Conservation (phyloP, 2,113 vertebrate species). For the Macaca mulatta region DNA sequence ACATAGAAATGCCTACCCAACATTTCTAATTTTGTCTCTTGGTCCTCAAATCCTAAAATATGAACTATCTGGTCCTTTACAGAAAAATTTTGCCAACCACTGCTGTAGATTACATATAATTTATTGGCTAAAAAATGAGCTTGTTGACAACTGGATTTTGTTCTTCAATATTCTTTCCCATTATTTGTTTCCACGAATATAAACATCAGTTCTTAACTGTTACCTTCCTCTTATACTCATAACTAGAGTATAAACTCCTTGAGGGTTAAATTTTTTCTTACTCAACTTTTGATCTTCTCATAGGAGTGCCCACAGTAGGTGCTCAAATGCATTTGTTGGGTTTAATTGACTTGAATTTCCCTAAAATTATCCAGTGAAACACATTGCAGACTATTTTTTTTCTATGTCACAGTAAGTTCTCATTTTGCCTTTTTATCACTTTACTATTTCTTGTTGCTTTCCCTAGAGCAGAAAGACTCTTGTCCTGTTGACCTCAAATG, state of each 20-base stretch:
- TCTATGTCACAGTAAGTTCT: not conserved
- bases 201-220: not conserved
- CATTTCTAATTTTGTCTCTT: not conserved
- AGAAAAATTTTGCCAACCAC: not conserved
- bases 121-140: not conserved
- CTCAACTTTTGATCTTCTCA: not conserved
- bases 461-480: not conserved
- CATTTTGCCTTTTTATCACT: not conserved
- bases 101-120: not conserved
- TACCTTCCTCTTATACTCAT: not conserved
- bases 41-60: not conserved
- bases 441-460: not conserved
- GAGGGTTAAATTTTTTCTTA: not conserved
- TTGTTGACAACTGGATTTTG: not conserved
- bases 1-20: not conserved
- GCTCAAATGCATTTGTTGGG: not conserved
- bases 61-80: not conserved
- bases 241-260: not conserved
- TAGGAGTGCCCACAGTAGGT: not conserved
- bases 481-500: slow-evolving; percentile 23
- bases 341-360: not conserved
- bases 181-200: not conserved
- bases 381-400: not conserved
- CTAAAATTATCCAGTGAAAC: not conserved
- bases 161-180: not conserved